These are phyloP conservation scores for Sinocyclocheilus maitianheensis DNA, from an alignment of 2,113 vertebrate genomes.

Conservation along the genomic window DNA sequence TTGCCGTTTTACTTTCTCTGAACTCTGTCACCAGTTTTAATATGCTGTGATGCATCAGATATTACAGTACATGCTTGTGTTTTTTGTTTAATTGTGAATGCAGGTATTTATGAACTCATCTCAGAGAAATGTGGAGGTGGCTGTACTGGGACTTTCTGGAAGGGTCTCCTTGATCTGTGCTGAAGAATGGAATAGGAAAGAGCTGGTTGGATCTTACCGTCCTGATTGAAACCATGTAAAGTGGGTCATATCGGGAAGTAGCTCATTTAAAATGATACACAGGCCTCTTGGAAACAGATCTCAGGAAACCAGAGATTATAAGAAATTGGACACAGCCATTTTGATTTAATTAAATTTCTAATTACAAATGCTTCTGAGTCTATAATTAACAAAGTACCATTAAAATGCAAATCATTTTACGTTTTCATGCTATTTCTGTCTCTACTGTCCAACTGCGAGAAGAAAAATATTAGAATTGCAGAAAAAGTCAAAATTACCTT, in stretches of 20 bases:
- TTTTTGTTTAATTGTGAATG: background rate
- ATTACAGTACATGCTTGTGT: background rate
- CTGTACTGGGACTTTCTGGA: background rate
- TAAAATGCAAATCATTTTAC: background rate
- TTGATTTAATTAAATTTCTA: slow-evolving; percentile 38
- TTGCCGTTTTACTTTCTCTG: background rate
- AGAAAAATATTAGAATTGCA: no score
- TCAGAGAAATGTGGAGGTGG: background rate
- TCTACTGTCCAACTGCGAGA: background rate
- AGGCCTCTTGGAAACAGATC: background rate
- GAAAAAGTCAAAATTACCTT: no score
- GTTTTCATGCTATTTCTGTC: background rate
- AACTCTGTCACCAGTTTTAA: slow-evolving; percentile 3
- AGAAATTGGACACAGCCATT: slow-evolving; percentile 1
- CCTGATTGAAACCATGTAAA: background rate
- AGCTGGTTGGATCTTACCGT: background rate
- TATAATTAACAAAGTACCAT: background rate
- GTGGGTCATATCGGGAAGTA: slow-evolving; percentile 2
- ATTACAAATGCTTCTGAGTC: slow-evolving; percentile 7
- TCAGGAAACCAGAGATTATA: background rate
- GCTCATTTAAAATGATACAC: background rate
- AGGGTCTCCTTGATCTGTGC: slow-evolving; percentile 6
- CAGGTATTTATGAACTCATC: background rate
- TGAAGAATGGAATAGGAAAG: slow-evolving; percentile 2
- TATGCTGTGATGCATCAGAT: background rate